These are phyloP conservation scores for Gonocerus acuteangulatus DNA, from an alignment of 2,888 invertebrate species.

Conservation along the genomic window DNA sequence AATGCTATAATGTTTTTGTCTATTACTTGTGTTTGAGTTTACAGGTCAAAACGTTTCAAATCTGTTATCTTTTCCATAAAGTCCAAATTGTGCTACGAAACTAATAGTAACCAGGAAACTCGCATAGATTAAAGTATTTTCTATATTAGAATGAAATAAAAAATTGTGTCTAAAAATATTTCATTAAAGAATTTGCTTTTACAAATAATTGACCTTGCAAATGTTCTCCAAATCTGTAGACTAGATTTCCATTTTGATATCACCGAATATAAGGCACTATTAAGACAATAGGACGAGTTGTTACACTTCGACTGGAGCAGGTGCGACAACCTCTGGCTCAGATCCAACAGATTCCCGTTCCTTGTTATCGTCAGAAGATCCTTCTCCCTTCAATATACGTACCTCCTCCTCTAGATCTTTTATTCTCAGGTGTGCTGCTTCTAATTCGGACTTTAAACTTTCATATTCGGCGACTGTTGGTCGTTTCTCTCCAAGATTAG, in stretches of 20 bases:
- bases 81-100: no score
- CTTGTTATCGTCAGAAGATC: constrained; percentile 20
- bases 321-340: background rate
- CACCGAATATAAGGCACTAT: constrained; percentile 15
- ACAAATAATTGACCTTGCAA: constrained; percentile 9
- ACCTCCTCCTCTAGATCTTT: constrained; percentile 55
- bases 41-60: no score
- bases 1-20: no score
- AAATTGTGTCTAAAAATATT: no score
- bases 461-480: constrained; percentile 45
- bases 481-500: constrained; percentile 45
- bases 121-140: no score
- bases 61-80: no score
- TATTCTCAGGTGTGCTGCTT: constrained; percentile 53
- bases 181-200: no score
- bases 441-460: constrained; percentile 49
- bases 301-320: no score
- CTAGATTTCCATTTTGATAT: constrained; percentile 15
- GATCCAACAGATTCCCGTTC: background rate
- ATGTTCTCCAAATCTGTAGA: background rate
- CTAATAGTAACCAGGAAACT: no score
- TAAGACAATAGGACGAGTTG: no score
- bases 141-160: no score
- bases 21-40: no score
- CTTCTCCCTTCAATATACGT: constrained; percentile 30